Conservation (phyloP, 2,113 vertebrate genomes). For the Dipodomys ordii region DNA sequence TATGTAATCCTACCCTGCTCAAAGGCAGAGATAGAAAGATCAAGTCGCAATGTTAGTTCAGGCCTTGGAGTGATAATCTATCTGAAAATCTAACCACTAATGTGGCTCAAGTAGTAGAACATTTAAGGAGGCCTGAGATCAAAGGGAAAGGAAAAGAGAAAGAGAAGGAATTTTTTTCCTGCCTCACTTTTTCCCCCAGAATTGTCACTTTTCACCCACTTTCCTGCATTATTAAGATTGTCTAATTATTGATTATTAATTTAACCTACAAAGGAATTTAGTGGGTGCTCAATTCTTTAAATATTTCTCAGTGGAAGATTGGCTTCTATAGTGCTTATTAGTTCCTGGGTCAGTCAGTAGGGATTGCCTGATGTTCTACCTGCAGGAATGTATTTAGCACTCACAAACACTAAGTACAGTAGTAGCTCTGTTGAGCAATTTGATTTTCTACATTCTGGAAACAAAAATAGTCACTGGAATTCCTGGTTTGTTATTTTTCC, state of each 20-base stretch:
- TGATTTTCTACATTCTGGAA: slow-evolving; percentile 22
- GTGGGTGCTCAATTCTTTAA: neutral
- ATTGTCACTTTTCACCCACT: neutral
- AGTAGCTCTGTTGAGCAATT: neutral
- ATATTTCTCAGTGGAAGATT: neutral
- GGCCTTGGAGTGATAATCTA: no score
- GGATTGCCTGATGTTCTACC: neutral
- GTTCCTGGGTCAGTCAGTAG: neutral
- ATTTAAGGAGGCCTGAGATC: no score
- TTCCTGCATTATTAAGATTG: neutral
- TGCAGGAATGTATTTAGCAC: neutral
- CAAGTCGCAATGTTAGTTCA: no score
- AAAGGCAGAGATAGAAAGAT: no score
- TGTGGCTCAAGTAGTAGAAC: no score
- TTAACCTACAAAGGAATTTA: slow-evolving; percentile 24
- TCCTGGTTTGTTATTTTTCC: slow-evolving; percentile 30
- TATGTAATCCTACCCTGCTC: no score
- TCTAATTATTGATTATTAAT: neutral
- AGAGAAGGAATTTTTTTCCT: neutral
- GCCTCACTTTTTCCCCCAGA: neutral
- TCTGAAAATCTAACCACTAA: no score
- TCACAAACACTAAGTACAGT: neutral
- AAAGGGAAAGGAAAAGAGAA: no score
- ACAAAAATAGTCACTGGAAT: neutral
- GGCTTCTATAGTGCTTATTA: neutral